Evolutionary conservation across 2,888 invertebrate genomes (phyloP), one percentile per base, ranked within the genome.

Genomic region (Spialia ferax): DNA sequence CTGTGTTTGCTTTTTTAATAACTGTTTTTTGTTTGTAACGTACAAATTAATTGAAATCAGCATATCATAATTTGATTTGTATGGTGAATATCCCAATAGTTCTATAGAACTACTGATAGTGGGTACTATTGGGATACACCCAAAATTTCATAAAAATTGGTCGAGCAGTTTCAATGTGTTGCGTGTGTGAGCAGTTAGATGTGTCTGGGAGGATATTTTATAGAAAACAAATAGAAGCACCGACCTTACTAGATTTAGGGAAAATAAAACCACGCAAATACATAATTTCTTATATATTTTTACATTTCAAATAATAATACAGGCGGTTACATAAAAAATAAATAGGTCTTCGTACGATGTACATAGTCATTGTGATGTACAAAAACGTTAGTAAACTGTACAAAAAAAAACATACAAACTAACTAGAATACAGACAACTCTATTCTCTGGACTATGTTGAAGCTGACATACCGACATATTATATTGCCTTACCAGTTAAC

Each of bases 241-340:
- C n/a, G n/a, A n/a, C n/a, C n/a, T n/a, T n/a, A n/a, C n/a, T n/a
- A 32, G 7, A 7, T 26, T 20, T 6, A 1, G 7, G n/a, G 32
- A 4, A 32, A 79, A 75, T 75, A 70, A 81, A 78, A 80, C 75
- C 71, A 70, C 56, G 35, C 23, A 60, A 57, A 56, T 84, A 83
- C 82, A 88, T 88, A 87, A 87, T 89, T 89, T 89, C 90, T 89
- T 89, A 86, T 87, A 90, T 91, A 91, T 91, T 93, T 93, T 90
- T 92, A 93, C 92, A 92, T 87, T 88, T 86, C 78, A 90, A 90
- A 91, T 92, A 88, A 89, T 89, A 91, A 81, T 81, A 81, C 90
- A 93, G 92, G 92, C 91, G 93, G 92, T 93, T 93, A 93, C 89
- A 93, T 89, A 89, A 88, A 87, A 86, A 93, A 91, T 91, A 93